These are phyloP conservation scores for Pentalonia nigronervosa DNA, from an alignment of 1,140 invertebrate genomes.

Conservation along the genomic window DNA sequence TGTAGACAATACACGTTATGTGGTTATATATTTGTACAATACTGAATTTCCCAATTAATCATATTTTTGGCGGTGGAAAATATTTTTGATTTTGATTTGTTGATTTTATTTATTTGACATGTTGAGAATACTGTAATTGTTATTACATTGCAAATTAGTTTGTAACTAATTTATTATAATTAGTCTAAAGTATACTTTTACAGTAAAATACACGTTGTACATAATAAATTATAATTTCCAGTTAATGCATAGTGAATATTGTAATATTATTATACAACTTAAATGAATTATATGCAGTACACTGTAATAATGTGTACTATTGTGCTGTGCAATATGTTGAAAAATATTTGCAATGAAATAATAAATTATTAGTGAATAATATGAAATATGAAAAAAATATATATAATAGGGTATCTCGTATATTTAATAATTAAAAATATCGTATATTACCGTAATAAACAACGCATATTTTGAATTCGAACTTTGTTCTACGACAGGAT, in stretches of 20 bases:
- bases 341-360: background rate
- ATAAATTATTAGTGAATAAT: background rate
- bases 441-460: background rate
- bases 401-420: background rate
- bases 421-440: background rate
- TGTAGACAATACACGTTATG: background rate
- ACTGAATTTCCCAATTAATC: background rate
- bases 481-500: background rate
- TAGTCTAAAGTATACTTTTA: slow-evolving; percentile 19
- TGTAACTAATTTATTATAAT: background rate
- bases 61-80: background rate
- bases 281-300: background rate
- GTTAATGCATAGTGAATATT: slow-evolving; percentile 17
- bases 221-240: slow-evolving; percentile 15
- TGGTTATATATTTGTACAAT: background rate
- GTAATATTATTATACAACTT: background rate
- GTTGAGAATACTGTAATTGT: background rate
- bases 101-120: background rate
- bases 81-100: background rate
- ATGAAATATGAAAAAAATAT: background rate
- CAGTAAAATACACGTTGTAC: slow-evolving; percentile 3
- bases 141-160: background rate
- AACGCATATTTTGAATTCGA: background rate
- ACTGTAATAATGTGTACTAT: slow-evolving; percentile 8
- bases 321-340: background rate